A percentile compares a stretch with the other conserved stretches of the same genome.
phyloP scores from a whole-genome alignment of 2,888 invertebrate genomes.

The Himalopsyche anomala region DNA sequence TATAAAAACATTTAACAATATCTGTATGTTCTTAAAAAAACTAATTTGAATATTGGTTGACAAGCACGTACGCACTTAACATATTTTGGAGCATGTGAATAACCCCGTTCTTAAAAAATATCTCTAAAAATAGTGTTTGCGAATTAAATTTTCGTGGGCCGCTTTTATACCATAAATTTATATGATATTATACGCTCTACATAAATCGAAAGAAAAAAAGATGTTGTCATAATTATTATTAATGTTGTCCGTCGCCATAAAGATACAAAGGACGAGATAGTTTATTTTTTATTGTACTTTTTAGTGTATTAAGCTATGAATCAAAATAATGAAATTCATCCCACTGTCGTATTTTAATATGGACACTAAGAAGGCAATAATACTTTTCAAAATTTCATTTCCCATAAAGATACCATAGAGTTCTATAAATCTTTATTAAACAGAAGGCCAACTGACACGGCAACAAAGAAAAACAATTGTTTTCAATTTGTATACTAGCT shows the following conservation, averaged over 20 bases:
- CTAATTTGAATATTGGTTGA: conserved; percentile 15
- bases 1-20: too few species aligned
- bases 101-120: conserved; percentile 24
- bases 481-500: too few species aligned
- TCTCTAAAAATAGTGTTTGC: conserved; percentile 34
- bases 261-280: not conserved
- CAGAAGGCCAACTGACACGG: too few species aligned
- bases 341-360: not conserved
- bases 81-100: conserved; percentile 8
- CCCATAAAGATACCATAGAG: too few species aligned
- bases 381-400: too few species aligned
- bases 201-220: conserved; percentile 18
- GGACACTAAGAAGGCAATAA: too few species aligned
- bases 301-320: conserved; percentile 4
- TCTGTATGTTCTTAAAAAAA: not conserved
- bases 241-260: not conserved
- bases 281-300: not conserved
- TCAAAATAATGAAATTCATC: not conserved
- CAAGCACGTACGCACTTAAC: not conserved
- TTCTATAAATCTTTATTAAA: too few species aligned
- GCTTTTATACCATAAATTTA: conserved; percentile 6
- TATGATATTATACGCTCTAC: not conserved
- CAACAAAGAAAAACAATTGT: too few species aligned
- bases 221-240: conserved; percentile 13
- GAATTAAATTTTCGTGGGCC: conserved; percentile 15